Evolutionary conservation across 2,113 vertebrate genomes (phyloP).

Genomic region (Xenopus tropicalis): DNA sequence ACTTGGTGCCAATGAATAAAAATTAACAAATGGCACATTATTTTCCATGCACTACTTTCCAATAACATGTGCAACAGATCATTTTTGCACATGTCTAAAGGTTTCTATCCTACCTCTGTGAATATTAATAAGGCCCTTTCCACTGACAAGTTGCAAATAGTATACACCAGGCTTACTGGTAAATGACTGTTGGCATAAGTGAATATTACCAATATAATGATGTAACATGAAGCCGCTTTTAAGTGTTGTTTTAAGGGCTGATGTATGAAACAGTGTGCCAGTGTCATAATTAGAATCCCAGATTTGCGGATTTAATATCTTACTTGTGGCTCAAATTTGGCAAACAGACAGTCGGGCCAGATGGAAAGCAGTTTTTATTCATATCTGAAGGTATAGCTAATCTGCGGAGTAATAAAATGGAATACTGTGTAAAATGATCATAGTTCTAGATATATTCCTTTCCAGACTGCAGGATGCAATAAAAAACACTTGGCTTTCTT

Average conservation of each 20-base stretch:
- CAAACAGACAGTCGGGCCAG: constrained; percentile 29
- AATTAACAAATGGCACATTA: constrained; percentile 34
- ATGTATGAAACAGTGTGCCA: constrained; percentile 21
- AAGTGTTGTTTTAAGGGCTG: constrained; percentile 23
- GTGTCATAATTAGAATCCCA: constrained; percentile 36
- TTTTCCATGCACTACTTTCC: constrained; percentile 23
- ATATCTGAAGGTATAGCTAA: constrained; percentile 39
- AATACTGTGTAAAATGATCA: constrained; percentile 31
- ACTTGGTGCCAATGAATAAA: constrained; percentile 28
- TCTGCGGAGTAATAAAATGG: constrained; percentile 32
- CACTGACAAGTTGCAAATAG: neutral
- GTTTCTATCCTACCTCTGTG: constrained; percentile 12
- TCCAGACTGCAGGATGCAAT: constrained; percentile 12
- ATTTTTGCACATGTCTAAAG: constrained; percentile 29
- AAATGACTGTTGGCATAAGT: constrained; percentile 21
- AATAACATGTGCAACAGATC: constrained; percentile 23
- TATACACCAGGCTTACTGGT: constrained; percentile 11
- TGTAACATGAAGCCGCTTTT: constrained; percentile 25
- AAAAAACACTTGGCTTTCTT: neutral
- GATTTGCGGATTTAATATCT: constrained; percentile 38
- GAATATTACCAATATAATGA: constrained; percentile 31
- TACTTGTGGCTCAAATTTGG: constrained; percentile 33
- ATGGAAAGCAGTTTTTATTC: constrained; percentile 41
- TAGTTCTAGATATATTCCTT: neutral
- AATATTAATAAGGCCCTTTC: constrained; percentile 20